Percentiles rank a stretch among this genome's conserved stretches.
These are phyloP conservation scores for Periparus ater DNA, from an alignment of 2,797 vertebrate species.

Conservation along the genomic window DNA sequence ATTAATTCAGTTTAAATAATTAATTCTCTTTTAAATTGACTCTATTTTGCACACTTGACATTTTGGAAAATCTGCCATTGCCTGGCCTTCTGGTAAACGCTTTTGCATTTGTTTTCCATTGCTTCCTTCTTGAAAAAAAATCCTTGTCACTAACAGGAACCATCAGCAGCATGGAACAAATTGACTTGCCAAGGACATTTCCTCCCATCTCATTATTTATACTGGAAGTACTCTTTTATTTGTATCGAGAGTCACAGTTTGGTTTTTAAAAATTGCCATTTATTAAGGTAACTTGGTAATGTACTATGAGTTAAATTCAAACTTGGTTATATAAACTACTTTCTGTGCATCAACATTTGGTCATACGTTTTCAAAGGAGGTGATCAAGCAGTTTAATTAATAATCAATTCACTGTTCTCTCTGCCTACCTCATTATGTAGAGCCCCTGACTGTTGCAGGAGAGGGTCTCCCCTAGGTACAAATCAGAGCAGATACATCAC, in stretches of 20 bases:
- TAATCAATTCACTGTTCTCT: not conserved
- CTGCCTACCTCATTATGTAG: not conserved
- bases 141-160: constrained; percentile 50
- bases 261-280: not conserved
- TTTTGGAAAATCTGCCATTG: constrained; percentile 50
- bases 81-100: constrained; percentile 30
- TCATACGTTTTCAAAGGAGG: not conserved
- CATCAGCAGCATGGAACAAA: constrained; percentile 49
- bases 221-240: not conserved
- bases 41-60: not conserved
- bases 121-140: constrained; percentile 55
- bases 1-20: constrained; percentile 56
- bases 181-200: constrained; percentile 62
- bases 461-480: not conserved
- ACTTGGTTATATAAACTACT: not conserved
- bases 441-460: not conserved
- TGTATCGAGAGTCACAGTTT: not conserved
- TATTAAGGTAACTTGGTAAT: not conserved
- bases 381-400: not conserved
- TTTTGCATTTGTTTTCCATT: constrained; percentile 63
- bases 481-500: not conserved
- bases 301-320: not conserved
- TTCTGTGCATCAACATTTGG: not conserved
- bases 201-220: constrained; percentile 55
- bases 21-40: constrained; percentile 48